These are phyloP conservation scores for Zaprionus tsacasi DNA, from an alignment of 1,140 invertebrate genomes.

Conservation along the genomic window DNA sequence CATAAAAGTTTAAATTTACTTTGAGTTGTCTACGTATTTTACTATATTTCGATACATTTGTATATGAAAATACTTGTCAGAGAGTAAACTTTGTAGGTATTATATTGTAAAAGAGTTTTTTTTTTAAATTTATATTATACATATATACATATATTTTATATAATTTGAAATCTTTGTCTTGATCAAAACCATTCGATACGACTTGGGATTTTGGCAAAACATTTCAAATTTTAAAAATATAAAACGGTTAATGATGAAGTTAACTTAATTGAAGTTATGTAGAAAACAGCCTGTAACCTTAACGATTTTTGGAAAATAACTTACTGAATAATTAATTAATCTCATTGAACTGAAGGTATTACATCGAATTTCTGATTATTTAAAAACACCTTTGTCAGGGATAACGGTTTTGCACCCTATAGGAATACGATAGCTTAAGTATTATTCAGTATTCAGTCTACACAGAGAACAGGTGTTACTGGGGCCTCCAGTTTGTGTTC, in stretches of 20 bases:
- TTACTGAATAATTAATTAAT: background rate
- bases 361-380: background rate
- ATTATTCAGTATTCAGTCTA: background rate
- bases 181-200: background rate
- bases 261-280: background rate
- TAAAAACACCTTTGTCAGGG: background rate
- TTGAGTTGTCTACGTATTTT: conserved; percentile 1
- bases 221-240: background rate
- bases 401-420: background rate
- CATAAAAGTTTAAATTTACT: background rate
- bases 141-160: background rate
- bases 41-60: background rate
- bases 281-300: background rate
- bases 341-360: background rate
- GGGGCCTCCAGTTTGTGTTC: background rate
- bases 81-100: background rate
- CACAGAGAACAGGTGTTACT: background rate
- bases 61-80: background rate
- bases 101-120: background rate
- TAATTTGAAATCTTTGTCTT: background rate
- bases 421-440: background rate
- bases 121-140: background rate
- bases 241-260: background rate
- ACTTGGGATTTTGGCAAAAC: background rate
- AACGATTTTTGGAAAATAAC: background rate